Base-by-base conservation (phyloP, 2,888 invertebrate genomes). In the Latheticus oryzae region DNA sequence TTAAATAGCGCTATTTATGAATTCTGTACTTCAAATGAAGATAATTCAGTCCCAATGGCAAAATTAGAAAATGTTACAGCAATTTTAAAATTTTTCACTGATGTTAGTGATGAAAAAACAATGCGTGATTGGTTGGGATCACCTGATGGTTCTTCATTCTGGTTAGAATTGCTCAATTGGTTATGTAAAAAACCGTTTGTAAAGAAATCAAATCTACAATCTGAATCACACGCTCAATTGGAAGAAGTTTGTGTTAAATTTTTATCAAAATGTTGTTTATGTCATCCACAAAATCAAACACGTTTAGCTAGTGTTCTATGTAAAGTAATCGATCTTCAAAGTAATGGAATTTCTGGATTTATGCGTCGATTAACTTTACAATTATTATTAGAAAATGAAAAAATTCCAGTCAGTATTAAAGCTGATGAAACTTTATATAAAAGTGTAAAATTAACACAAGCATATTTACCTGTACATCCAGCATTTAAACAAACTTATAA, bases 71-170 rank as follows among this genome's bases (percentile, higher is more conserved):
- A 84, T 69, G 83, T 88, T 35, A 84, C 85, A 0, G 81, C 84
- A 38, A 85, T 92, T 42, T 84, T 95, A 57, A 87, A 90, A 69
- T 94, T 95, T 80, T 88, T 94, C 71, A 87, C 90, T 0, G 87
- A 90, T 61, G 84, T 93, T 55, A 90, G 92, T 73, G 85, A 88
- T 12, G 93, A 93, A 70, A 87, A 88, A 11, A 83, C 86, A 62
- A 87, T 95, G 82, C 88, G 93, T 64, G 91, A 93, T 77, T 95
- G 95, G 95, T 83, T 95, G 35, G 95, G 95, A 7, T 86, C 86
- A 0, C 79, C 83, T 38, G 87, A 90, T 64, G 94, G 93, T 3
- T 86, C 88, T 1, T 82, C 85, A n/a, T 95, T 95, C 80, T 95
- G 95, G 95, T 83, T 87, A 35, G 90, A 92, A 2, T 80, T 95